phyloP scores from a whole-genome alignment of 2,797 vertebrate genomes.

The Macrochelys suwanniensis region DNA sequence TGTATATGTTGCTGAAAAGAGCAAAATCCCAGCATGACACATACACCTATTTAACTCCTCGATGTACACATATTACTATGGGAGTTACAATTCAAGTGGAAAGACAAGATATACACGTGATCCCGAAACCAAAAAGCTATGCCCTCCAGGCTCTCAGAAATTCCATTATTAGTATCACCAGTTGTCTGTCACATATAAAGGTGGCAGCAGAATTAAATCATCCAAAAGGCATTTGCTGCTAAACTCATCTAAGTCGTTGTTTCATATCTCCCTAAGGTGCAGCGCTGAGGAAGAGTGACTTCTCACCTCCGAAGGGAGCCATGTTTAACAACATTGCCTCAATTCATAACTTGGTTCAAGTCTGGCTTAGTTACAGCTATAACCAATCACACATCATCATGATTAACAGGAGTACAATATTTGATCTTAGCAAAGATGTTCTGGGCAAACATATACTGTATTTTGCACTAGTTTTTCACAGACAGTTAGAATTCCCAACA shows the following conservation, averaged over 20 bases:
- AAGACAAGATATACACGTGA: background rate
- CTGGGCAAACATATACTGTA: background rate
- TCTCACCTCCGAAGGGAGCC: background rate
- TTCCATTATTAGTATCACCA: constrained; percentile 70
- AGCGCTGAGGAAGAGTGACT: background rate
- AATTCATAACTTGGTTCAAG: background rate
- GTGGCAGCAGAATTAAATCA: constrained; percentile 41
- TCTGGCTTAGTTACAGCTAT: background rate
- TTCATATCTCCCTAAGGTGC: background rate
- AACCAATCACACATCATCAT: background rate
- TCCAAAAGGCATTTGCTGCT: constrained; percentile 47
- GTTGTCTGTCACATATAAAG: constrained; percentile 23
- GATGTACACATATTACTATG: background rate
- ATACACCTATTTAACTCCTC: background rate
- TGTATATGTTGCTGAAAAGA: background rate
- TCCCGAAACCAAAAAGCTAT: background rate
- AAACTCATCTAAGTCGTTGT: constrained; percentile 24
- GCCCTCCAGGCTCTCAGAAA: constrained; percentile 57
- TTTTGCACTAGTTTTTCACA: background rate
- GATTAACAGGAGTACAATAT: background rate
- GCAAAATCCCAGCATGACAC: background rate
- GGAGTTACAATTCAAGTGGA: background rate
- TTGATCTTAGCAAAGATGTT: background rate
- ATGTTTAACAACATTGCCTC: background rate
- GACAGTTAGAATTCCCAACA: background rate